Conservation (phyloP, 1,140 invertebrate genomes). For the Piezodorus guildinii region DNA sequence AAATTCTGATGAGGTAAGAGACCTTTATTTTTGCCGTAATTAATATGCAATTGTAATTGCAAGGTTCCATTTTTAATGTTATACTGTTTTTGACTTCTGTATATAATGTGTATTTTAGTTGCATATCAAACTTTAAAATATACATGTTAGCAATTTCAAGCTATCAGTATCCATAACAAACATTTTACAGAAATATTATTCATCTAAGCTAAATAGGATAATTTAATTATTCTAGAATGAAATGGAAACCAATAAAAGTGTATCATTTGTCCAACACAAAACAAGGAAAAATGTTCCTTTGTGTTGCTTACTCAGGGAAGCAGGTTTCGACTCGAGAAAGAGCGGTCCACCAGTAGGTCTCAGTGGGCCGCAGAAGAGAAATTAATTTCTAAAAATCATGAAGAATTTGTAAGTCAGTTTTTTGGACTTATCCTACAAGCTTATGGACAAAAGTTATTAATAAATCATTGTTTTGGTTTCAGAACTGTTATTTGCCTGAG, state of each 20-base stretch:
- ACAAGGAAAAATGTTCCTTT: conserved; percentile 22
- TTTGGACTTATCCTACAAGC: background rate
- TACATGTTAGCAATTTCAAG: no score
- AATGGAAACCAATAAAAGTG: conserved; percentile 11
- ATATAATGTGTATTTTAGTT: no score
- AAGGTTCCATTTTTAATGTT: no score
- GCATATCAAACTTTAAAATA: no score
- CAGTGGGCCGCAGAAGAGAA: conserved; percentile 28
- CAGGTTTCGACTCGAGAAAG: conserved; percentile 19
- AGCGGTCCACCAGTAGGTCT: conserved; percentile 23
- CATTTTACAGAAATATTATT: no score
- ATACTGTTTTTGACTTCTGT: no score
- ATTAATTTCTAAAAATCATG: conserved; percentile 23
- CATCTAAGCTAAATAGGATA: no score
- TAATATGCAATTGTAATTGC: no score
- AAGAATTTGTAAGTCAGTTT: conserved; percentile 28
- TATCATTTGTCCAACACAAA: background rate
- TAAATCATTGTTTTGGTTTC: background rate
- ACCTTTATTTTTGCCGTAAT: no score
- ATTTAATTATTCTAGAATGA: background rate
- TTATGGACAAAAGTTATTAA: background rate
- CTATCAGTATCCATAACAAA: no score
- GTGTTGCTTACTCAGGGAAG: conserved; percentile 22
- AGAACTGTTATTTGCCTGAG: conserved; percentile 59
- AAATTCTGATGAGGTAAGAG: no score